phyloP scores from a whole-genome alignment of 1,140 invertebrate species.

The Glossosoma conforme region DNA sequence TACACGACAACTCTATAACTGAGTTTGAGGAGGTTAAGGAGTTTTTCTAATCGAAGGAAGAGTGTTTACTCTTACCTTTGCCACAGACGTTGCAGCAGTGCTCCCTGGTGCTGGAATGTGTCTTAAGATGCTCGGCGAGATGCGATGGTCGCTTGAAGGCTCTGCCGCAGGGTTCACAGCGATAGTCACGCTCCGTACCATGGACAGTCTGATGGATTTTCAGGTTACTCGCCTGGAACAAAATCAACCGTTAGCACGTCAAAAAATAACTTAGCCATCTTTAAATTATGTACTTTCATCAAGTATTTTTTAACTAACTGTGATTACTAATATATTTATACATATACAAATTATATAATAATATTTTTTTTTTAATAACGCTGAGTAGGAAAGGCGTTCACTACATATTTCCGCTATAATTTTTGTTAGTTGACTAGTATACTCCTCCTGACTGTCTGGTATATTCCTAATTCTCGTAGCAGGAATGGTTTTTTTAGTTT shows the following conservation, averaged over 20 bases:
- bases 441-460: too few species aligned
- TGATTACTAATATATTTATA: neutral
- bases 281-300: neutral
- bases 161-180: neutral
- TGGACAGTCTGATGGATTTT: neutral
- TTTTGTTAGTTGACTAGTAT: too few species aligned
- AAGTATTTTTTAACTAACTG: too few species aligned
- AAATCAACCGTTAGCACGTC: neutral
- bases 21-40: too few species aligned
- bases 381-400: too few species aligned
- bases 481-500: too few species aligned
- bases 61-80: constrained; percentile 1
- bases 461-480: too few species aligned
- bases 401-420: too few species aligned
- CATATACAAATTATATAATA: neutral
- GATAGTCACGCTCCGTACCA: neutral
- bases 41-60: too few species aligned
- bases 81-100: neutral
- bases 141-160: neutral
- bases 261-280: neutral
- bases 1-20: too few species aligned
- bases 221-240: constrained; percentile 1
- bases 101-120: neutral
- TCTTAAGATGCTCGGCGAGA: neutral
- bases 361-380: neutral